A percentile compares a stretch with the other conserved stretches of the same genome.
Conservation (phyloP, 2,888 invertebrate genomes). For the Theretra japonica region DNA sequence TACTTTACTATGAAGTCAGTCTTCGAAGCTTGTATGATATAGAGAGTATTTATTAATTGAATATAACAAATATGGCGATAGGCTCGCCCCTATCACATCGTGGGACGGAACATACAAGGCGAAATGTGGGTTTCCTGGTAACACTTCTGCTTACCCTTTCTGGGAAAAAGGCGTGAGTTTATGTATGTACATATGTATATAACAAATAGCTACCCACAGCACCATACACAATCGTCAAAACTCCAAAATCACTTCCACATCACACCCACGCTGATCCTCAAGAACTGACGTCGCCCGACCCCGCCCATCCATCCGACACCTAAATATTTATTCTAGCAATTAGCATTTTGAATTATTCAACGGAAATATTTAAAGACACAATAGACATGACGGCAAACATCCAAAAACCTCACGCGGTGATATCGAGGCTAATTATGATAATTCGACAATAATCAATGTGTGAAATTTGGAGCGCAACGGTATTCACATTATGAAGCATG, state of each 20-base stretch:
- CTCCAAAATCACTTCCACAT: background rate
- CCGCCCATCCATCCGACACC: constrained; percentile 15
- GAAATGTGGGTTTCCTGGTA: no score
- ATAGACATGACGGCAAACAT: constrained; percentile 39
- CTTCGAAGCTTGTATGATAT: no score
- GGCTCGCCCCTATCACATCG: no score
- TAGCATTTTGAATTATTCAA: constrained; percentile 25
- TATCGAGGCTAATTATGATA: constrained; percentile 45
- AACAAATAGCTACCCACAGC: background rate
- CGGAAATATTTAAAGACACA: constrained; percentile 23
- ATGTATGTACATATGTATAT: no score
- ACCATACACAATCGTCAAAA: background rate
- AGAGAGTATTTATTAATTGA: no score
- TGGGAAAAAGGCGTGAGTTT: no score
- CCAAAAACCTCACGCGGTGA: constrained; percentile 29
- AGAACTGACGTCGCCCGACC: constrained; percentile 1
- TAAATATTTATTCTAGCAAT: constrained; percentile 23
- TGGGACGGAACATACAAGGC: no score
- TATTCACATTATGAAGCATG: background rate
- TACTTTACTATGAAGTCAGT: background rate
- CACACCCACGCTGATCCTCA: constrained; percentile 9
- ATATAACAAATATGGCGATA: background rate
- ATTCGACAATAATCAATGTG: constrained; percentile 53
- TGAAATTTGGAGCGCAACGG: constrained; percentile 37
- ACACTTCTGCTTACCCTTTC: no score